These are phyloP conservation scores for Andricus grossulariae DNA, from an alignment of 1,140 invertebrate species.

Conservation along the genomic window DNA sequence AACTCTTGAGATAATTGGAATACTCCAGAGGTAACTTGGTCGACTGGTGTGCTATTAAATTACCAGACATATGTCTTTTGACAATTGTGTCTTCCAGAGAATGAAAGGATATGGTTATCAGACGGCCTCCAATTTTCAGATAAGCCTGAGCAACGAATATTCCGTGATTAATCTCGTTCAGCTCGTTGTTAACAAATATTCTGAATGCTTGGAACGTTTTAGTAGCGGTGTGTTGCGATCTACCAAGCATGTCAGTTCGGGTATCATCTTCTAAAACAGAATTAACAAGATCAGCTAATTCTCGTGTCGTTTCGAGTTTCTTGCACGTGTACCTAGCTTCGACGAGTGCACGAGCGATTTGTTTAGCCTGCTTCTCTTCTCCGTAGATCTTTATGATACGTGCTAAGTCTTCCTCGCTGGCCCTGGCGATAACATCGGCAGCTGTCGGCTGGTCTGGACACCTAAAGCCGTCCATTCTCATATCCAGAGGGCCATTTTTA, in stretches of 20 bases:
- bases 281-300: conserved; percentile 88
- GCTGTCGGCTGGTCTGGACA: conserved; percentile 85
- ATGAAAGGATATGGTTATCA: conserved; percentile 93
- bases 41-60: conserved; percentile 81
- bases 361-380: conserved; percentile 90
- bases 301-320: conserved; percentile 87
- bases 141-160: conserved; percentile 87
- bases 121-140: conserved; percentile 85
- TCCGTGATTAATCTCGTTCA: conserved; percentile 96
- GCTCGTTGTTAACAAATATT: conserved; percentile 98
- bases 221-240: conserved; percentile 89
- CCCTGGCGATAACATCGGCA: conserved; percentile 88
- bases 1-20: conserved; percentile 76
- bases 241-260: conserved; percentile 82
- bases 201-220: conserved; percentile 96
- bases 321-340: conserved; percentile 90
- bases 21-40: conserved; percentile 83
- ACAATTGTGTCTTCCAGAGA: conserved; percentile 97
- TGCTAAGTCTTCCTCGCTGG: conserved; percentile 86
- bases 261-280: conserved; percentile 64
- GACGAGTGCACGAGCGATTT: conserved; percentile 91
- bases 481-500: conserved; percentile 92
- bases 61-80: conserved; percentile 90
- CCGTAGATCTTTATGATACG: conserved; percentile 93
- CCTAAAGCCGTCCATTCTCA: conserved; percentile 93